Evolutionary conservation across 1,140 invertebrate species (phyloP).

Genomic region (Chironomus tepperi): DNA sequence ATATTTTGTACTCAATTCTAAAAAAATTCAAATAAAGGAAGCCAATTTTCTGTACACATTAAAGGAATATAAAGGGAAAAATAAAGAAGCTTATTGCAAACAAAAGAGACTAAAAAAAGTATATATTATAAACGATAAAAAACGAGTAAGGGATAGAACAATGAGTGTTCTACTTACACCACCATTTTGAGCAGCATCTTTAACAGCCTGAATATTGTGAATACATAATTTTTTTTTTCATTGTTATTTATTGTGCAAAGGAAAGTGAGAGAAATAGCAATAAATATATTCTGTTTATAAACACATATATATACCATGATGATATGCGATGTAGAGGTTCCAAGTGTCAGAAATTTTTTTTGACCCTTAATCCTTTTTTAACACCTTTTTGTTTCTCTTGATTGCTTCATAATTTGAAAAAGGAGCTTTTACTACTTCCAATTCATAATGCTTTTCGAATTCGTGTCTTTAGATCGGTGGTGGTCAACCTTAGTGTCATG

Average conservation of each 20-base stretch:
- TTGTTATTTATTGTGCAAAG: background rate
- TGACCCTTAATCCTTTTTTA: too few relatives aligned
- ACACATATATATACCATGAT: too few relatives aligned
- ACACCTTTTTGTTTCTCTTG: too few relatives aligned
- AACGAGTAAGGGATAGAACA: background rate
- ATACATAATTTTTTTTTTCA: background rate
- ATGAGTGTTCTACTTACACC: constrained; percentile 39
- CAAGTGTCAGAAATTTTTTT: background rate
- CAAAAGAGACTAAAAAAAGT: constrained; percentile 27
- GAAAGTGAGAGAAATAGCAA: constrained; percentile 16
- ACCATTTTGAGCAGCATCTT: constrained; percentile 40
- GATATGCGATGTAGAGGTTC: background rate
- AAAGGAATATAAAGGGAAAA: background rate
- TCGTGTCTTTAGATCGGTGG: too few relatives aligned
- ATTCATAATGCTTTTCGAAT: too few relatives aligned
- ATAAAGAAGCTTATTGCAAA: constrained; percentile 12
- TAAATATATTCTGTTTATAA: background rate
- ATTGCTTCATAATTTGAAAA: too few relatives aligned
- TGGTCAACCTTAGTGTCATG: too few relatives aligned
- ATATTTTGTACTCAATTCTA: background rate
- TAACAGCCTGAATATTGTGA: constrained; percentile 36
- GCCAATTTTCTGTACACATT: background rate
- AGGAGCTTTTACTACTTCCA: too few relatives aligned
- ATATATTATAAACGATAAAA: constrained; percentile 16
- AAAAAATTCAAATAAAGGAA: background rate